Evolutionary conservation across 2,888 invertebrate species (phyloP), one percentile per base, ranked within the genome.

Genomic region (Psylliodes chrysocephalus): DNA sequence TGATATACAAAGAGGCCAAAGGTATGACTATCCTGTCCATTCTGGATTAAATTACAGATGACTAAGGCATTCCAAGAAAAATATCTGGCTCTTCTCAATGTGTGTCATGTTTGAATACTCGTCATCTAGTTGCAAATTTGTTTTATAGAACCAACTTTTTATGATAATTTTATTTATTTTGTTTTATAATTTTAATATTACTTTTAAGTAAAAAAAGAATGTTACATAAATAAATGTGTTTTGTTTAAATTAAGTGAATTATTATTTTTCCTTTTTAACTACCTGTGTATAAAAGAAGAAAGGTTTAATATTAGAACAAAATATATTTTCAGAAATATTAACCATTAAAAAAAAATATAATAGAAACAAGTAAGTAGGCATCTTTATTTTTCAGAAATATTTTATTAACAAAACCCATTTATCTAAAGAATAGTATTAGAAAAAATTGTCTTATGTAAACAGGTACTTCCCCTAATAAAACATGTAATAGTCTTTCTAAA

Each of bases 11-110:
- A 67, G 73, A 44, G 69, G 70, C 67, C 75, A 74, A 67, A 76
- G 73, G 63, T 71, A 63, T 68, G 70, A 73, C 65, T 69, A 66
- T 52, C 71, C 68, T 47, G 64, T 66, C 25, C 71, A 71, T 61
- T 67, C 73, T 12, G 67, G 62, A 18, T 60, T 35, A 12, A 55
- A 54, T 64, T 70, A 68, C 52, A 77, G 77, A 75, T 77, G 77
- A 77, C 77, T 75, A 77, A 73, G 73, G 76, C 67, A 71, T 71
- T 73, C 68, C 55, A 60, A 10, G 14, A 42, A 10, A 35, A 19
- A 22, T 55, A 18, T 42, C 18, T 44, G 56, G 54, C 51, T 49
- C 44, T 28, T 40, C 6, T 25, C 38, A 54, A 40, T 64, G 63
- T 61, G 62, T 59, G 66, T 60, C 59, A 64, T 68, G 64, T 64